Percentiles rank a stretch among this genome's conserved stretches.
Conservation (phyloP, 2,113 vertebrate species). For the Gallinago undulata region DNA sequence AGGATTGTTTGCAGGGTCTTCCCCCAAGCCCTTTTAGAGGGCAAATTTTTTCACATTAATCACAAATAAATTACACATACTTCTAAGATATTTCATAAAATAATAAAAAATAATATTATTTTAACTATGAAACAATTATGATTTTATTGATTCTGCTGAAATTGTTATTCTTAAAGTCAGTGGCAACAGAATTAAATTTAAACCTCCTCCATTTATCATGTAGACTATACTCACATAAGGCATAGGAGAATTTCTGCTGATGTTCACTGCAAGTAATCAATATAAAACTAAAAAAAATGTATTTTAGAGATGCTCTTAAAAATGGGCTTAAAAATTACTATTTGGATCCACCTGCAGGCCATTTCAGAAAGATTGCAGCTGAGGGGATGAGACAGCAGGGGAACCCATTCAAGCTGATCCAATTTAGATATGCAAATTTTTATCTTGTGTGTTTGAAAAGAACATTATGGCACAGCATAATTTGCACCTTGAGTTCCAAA, state of each 20-base stretch:
- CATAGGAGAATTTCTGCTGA: slow-evolving; percentile 10
- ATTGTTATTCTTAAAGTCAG: not conserved
- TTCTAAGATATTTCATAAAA: not conserved
- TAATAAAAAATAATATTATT: not conserved
- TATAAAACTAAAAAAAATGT: slow-evolving; percentile 23
- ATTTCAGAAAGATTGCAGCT: slow-evolving; percentile 55
- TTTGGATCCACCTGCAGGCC: slow-evolving; percentile 68
- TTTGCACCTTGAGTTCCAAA: slow-evolving; percentile 76
- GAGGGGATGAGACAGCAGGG: slow-evolving; percentile 61
- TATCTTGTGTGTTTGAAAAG: slow-evolving; percentile 72
- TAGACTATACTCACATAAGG: not conserved
- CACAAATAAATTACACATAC: not conserved
- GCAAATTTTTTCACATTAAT: not conserved
- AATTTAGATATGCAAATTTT: slow-evolving; percentile 87
- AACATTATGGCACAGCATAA: slow-evolving; percentile 66
- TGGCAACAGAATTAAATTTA: slow-evolving; percentile 24
- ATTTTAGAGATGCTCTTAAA: slow-evolving; percentile 43
- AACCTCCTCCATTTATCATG: slow-evolving; percentile 16
- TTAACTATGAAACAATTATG: not conserved
- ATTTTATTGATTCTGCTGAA: not conserved
- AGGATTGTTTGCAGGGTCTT: not conserved
- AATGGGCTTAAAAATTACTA: slow-evolving; percentile 56
- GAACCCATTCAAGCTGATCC: slow-evolving; percentile 77
- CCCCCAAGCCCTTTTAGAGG: accelerated
- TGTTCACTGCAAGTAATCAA: slow-evolving; percentile 41